A percentile compares a stretch with the other conserved stretches of the same genome.
Conservation (phyloP, 1,140 invertebrate species). For the Trissolcus basalis region DNA sequence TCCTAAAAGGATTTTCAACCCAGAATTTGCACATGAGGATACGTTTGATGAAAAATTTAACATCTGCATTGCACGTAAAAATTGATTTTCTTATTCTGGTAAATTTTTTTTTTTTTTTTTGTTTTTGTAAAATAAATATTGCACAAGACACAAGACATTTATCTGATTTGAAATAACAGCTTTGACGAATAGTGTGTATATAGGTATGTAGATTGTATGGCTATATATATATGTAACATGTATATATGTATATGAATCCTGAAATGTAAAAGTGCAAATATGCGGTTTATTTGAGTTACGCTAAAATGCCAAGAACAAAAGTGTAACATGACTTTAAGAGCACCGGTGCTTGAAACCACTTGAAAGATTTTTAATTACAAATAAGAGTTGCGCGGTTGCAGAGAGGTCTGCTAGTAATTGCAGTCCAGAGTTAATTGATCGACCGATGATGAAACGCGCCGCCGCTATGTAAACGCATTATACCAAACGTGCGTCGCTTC, state of each 20-base stretch:
- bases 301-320: constrained; percentile 19
- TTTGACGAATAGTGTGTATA: too few species aligned
- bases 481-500: constrained; percentile 52
- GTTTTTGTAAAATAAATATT: too few species aligned
- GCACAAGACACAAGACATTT: too few species aligned
- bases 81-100: too few species aligned
- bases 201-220: too few species aligned
- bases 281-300: constrained; percentile 33
- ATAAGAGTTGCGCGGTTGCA: constrained; percentile 52
- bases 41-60: too few species aligned
- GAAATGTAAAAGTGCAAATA: neutral
- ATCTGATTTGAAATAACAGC: too few species aligned
- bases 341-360: constrained; percentile 26
- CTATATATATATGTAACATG: too few species aligned
- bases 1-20: too few species aligned
- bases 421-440: constrained; percentile 59
- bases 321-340: constrained; percentile 28
- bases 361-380: constrained; percentile 58
- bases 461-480: constrained; percentile 49
- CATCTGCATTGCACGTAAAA: too few species aligned
- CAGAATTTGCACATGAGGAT: too few species aligned
- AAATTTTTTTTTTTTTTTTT: too few species aligned
- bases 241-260: neutral
- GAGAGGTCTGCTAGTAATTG: constrained; percentile 55
- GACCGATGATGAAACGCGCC: constrained; percentile 57